Evolutionary conservation across 1,140 invertebrate species (phyloP).

Genomic region (Drosophila rufa): DNA sequence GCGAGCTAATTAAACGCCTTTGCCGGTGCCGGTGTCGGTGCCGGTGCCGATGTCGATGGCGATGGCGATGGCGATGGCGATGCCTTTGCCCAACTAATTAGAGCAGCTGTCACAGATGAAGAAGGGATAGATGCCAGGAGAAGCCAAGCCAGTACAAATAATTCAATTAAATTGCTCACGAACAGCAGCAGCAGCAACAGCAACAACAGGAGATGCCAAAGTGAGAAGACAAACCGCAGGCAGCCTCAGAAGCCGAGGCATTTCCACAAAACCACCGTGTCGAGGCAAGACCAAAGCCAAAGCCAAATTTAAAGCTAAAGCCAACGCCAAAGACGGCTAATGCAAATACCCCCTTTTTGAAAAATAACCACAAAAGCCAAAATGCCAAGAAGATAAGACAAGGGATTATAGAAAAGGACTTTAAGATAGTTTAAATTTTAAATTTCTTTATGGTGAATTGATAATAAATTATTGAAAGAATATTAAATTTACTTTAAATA

Average conservation of each 20-base stretch:
- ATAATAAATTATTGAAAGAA: no score
- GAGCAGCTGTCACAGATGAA: conserved; percentile 69
- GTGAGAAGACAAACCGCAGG: conserved; percentile 49
- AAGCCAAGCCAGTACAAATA: conserved; percentile 61
- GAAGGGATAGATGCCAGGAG: conserved; percentile 3
- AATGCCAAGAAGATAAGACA: conserved; percentile 35
- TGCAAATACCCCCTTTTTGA: conserved; percentile 48
- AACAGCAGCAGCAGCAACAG: conserved; percentile 1
- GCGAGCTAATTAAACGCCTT: conserved; percentile 69
- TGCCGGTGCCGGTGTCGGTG: conserved; percentile 20
- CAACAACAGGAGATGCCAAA: not conserved
- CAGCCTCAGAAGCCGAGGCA: conserved; percentile 43
- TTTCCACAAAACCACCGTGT: conserved; percentile 54
- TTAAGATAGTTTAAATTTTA: no score
- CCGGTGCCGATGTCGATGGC: no score
- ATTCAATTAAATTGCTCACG: conserved; percentile 75
- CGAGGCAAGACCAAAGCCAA: conserved; percentile 48
- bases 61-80: not conserved
- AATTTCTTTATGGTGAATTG: no score
- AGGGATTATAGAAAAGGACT: not conserved
- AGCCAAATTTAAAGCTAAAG: conserved; percentile 6
- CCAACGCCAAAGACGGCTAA: conserved; percentile 22
- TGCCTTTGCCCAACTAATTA: conserved; percentile 66
- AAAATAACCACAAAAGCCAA: conserved; percentile 60
- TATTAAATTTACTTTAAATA: no score